Evolutionary conservation across 30 jellyfish, hydroid and myxozoan genomes (phyloP).

Genomic region (Chrysaora quinquecirrha): DNA sequence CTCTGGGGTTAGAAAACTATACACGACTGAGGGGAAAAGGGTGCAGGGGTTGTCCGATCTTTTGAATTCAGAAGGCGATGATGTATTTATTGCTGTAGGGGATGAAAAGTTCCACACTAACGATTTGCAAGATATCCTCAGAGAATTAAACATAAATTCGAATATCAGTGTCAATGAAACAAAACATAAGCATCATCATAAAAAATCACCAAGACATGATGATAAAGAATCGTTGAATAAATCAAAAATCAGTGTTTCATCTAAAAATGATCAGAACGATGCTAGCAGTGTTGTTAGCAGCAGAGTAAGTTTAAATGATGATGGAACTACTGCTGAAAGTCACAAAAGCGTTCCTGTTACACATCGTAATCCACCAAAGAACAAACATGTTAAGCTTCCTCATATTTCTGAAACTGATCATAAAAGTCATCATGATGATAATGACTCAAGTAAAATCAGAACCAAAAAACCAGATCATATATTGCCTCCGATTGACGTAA

Average conservation of each 20-base stretch:
- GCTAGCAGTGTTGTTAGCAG: constrained; percentile 37
- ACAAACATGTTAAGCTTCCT: constrained; percentile 39
- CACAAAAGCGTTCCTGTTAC: constrained; percentile 29
- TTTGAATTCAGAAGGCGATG: constrained; percentile 54
- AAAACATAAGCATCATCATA: constrained; percentile 28
- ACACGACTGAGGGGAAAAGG: constrained; percentile 69
- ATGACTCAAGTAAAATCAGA: not conserved
- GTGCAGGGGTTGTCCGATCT: constrained; percentile 85
- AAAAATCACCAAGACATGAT: constrained; percentile 18
- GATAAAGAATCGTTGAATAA: constrained; percentile 15
- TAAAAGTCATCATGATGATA: not conserved
- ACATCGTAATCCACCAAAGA: not conserved
- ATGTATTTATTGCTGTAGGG: constrained; percentile 94
- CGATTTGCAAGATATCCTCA: constrained; percentile 71
- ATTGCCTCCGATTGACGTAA: constrained; percentile 56
- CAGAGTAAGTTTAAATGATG: constrained; percentile 32
- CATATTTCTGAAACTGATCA: constrained; percentile 38
- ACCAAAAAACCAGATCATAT: constrained; percentile 18
- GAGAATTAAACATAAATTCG: constrained; percentile 27
- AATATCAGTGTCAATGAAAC: not conserved
- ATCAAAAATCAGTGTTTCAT: not conserved
- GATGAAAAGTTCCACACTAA: constrained; percentile 77
- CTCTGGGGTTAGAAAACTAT: constrained; percentile 87
- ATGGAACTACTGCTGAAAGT: constrained; percentile 13
- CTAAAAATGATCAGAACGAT: not conserved